Conservation (phyloP, 2,797 vertebrate genomes). For the Cirrhinus molitorella region DNA sequence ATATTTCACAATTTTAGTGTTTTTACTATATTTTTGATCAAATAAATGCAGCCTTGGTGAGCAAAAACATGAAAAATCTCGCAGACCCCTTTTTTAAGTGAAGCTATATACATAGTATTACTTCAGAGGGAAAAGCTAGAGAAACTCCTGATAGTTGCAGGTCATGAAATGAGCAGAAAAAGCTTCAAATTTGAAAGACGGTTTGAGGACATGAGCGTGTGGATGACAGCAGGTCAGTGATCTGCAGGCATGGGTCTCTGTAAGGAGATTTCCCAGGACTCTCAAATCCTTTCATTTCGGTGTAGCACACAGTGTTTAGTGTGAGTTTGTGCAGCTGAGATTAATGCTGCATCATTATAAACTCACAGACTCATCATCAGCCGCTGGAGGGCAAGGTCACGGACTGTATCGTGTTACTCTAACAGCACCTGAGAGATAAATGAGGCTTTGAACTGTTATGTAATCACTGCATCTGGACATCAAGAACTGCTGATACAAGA, state of each 20-base stretch:
- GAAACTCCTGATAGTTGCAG: not conserved
- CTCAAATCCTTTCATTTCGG: constrained; percentile 11
- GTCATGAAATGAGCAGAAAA: not conserved
- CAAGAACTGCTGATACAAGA: not conserved
- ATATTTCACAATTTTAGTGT: not conserved
- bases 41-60: not conserved
- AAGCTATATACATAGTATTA: too few species aligned
- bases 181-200: not conserved
- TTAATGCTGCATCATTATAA: not conserved
- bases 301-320: not conserved
- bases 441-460: not conserved
- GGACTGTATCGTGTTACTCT: not conserved
- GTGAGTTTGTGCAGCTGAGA: not conserved
- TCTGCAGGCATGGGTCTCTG: constrained; percentile 6
- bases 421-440: constrained; percentile 18
- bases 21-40: not conserved
- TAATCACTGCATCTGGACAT: constrained; percentile 26
- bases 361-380: not conserved
- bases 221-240: constrained; percentile 68
- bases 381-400: not conserved
- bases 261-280: not conserved
- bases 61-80: not conserved
- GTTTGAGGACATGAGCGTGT: not conserved
- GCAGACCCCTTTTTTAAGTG: too few species aligned
- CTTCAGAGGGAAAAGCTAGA: not conserved